These are phyloP conservation scores for Aythya baeri DNA, from an alignment of 2,113 vertebrate genomes.

Conservation along the genomic window DNA sequence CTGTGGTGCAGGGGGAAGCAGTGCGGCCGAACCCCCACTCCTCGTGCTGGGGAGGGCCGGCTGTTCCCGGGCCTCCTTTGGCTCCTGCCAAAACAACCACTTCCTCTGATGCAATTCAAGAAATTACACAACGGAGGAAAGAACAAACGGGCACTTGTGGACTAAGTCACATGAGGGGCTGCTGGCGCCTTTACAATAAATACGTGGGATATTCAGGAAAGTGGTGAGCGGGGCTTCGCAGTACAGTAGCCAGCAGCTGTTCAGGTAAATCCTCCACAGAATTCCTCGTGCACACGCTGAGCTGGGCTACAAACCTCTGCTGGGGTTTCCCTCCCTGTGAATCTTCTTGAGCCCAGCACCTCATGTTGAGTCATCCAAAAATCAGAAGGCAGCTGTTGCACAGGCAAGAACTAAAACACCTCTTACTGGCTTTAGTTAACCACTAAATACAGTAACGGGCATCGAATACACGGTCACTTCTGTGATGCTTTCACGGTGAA, in stretches of 20 bases:
- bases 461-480: neutral
- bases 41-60: neutral
- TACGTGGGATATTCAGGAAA: neutral
- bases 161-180: conserved; percentile 13
- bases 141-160: conserved; percentile 50
- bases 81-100: neutral
- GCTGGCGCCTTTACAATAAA: conserved; percentile 2
- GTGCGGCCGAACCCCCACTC: accelerated
- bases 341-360: neutral
- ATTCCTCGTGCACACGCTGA: accelerated
- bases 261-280: neutral
- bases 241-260: neutral
- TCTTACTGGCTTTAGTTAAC: neutral
- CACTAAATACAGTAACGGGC: neutral
- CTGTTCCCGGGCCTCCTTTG: neutral
- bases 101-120: conserved; percentile 54
- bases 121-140: conserved; percentile 7
- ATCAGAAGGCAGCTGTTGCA: neutral
- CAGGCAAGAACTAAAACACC: neutral
- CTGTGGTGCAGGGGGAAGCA: neutral
- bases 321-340: neutral
- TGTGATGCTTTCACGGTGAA: neutral
- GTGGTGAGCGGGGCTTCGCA: neutral
- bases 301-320: neutral
- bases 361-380: neutral